These are phyloP conservation scores for Hedychridium roseum DNA, from an alignment of 2,888 invertebrate genomes.

Conservation along the genomic window DNA sequence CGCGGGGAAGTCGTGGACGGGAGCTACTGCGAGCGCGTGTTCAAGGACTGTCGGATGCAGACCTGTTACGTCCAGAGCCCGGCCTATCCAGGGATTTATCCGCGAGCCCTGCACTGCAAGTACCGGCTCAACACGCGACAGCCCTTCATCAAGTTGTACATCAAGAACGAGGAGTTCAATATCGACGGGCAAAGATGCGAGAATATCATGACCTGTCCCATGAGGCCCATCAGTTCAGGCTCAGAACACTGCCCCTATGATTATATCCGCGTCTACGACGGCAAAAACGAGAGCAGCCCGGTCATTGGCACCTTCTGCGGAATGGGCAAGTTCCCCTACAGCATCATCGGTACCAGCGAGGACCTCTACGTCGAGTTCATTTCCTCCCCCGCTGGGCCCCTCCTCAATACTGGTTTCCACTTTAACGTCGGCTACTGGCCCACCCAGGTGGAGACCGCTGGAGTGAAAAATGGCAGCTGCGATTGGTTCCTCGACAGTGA, in stretches of 20 bases:
- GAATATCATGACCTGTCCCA: constrained; percentile 94
- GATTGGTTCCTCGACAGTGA: constrained; percentile 89
- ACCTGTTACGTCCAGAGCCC: constrained; percentile 95
- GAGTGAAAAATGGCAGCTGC: constrained; percentile 85
- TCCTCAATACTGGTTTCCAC: constrained; percentile 92
- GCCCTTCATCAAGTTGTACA: constrained; percentile 89
- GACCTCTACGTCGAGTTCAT: constrained; percentile 90
- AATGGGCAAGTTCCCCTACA: constrained; percentile 93
- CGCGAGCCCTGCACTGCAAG: constrained; percentile 88
- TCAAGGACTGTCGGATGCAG: constrained; percentile 86
- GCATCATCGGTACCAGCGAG: constrained; percentile 91
- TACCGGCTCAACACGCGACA: constrained; percentile 88
- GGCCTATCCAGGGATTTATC: constrained; percentile 92
- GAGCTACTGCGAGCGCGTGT: constrained; percentile 88
- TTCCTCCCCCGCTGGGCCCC: constrained; percentile 87
- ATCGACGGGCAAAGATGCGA: constrained; percentile 93
- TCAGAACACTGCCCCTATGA: constrained; percentile 90
- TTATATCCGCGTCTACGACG: constrained; percentile 89
- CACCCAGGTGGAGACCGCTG: constrained; percentile 89
- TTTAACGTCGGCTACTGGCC: constrained; percentile 96
- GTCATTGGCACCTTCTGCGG: constrained; percentile 92
- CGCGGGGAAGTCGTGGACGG: constrained; percentile 88
- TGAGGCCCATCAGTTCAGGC: constrained; percentile 88
- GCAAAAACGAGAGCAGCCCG: constrained; percentile 85
- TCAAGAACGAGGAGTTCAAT: constrained; percentile 93